Conservation (phyloP, 2,113 vertebrate genomes). For the Albula glossodonta region DNA sequence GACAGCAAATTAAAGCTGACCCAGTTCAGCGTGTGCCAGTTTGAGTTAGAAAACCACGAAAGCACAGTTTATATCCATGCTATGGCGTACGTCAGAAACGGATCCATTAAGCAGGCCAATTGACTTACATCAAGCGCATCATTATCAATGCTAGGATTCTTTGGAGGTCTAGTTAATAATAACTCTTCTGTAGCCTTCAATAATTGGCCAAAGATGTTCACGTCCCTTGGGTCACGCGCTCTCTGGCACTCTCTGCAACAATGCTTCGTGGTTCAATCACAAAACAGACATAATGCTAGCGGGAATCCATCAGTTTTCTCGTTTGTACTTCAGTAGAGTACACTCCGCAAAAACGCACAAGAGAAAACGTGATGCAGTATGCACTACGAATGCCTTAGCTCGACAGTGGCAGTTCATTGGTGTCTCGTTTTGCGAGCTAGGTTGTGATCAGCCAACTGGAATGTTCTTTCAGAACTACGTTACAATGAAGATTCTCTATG, state of each 20-base stretch:
- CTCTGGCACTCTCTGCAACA: background rate
- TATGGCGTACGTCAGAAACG: background rate
- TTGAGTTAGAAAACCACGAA: background rate
- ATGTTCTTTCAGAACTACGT: background rate
- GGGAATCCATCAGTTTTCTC: background rate
- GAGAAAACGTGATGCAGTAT: too few species aligned
- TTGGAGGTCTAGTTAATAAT: background rate
- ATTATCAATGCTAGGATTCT: background rate
- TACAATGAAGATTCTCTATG: background rate
- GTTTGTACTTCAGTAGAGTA: background rate
- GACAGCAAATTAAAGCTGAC: background rate
- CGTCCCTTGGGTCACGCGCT: background rate
- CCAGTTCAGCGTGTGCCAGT: background rate
- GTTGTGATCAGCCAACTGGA: background rate
- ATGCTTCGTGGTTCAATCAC: constrained; percentile 1
- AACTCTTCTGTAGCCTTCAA: background rate
- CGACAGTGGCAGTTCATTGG: background rate
- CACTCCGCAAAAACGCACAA: background rate
- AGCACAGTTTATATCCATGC: background rate
- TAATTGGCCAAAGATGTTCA: background rate
- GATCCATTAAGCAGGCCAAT: background rate
- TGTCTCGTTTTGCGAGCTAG: background rate
- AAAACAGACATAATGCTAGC: background rate
- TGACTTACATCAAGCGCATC: background rate
- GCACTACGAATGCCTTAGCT: background rate